Evolutionary conservation across 2,113 vertebrate species (phyloP).

Genomic region (Dicrurus megarhynchus): DNA sequence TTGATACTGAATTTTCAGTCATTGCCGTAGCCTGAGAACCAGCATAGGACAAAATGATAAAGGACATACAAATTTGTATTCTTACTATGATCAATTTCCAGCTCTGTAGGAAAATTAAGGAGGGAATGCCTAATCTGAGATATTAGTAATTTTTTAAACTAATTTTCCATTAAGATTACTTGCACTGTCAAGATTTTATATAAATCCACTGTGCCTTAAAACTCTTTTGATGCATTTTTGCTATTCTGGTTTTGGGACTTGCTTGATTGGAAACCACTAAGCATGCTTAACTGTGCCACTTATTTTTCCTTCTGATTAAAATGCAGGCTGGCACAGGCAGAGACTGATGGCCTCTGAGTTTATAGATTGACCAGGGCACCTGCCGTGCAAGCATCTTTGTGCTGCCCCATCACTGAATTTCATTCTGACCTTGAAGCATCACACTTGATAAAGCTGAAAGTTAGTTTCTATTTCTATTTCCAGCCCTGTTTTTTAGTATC

Average conservation of each 20-base stretch:
- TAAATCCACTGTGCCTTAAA: background rate
- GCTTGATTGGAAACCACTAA: slow-evolving; percentile 33
- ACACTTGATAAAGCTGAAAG: slow-evolving; percentile 66
- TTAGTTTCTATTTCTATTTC: slow-evolving; percentile 66
- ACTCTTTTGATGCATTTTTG: background rate
- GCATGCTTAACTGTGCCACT: slow-evolving; percentile 22
- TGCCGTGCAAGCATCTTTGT: slow-evolving; percentile 69
- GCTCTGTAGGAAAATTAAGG: background rate
- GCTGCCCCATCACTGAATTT: slow-evolving; percentile 68
- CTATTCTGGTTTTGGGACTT: background rate
- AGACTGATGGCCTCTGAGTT: slow-evolving; percentile 67
- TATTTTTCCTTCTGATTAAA: slow-evolving; percentile 56
- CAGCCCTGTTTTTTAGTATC: slow-evolving; percentile 50
- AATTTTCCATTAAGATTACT: background rate
- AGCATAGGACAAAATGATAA: background rate
- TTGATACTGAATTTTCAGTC: background rate
- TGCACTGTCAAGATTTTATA: background rate
- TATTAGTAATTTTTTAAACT: background rate
- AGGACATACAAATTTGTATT: background rate
- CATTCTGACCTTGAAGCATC: slow-evolving; percentile 66
- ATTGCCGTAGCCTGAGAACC: background rate
- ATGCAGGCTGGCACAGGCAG: slow-evolving; percentile 55
- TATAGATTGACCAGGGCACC: slow-evolving; percentile 68
- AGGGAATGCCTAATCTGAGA: background rate
- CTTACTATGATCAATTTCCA: background rate